Evolutionary conservation across 92 coral and sea anemone genomes (phyloP), one percentile per base, ranked within the genome.

Genomic region (Heteractis magnifica): DNA sequence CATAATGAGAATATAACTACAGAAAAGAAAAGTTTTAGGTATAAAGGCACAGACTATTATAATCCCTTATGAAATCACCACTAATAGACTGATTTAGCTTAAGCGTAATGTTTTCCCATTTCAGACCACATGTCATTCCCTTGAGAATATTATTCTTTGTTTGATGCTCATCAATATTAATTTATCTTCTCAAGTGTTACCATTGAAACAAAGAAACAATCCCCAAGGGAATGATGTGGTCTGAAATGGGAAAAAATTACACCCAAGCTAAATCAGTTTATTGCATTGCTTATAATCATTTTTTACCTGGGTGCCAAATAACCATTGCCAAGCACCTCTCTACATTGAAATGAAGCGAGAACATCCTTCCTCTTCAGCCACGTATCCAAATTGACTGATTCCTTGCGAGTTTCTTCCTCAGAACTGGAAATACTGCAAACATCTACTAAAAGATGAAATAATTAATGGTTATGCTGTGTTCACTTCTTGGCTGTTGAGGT

Each of bases 291-390:
- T 7, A 48, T 48, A 41, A 18, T n/a, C 16, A 8, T 26, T 72
- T 3, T n/a, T 56, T 90, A 96, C 99, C 99, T 94, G 74, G 91
- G 91, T 88, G 88, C 82, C 73, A 92, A 71, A 75, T 75, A 83
- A 6, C 96, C 94, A 79, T 88, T 91, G 4, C 87, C 65, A 10
- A 90, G 70, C 10, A 96, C 81, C 87, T 96, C 98, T 49, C 85
- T 83, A 85, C 94, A 94, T 71, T 85, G 80, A 83, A 89, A 94
- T 3, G 91, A 91, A 14, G 92, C 94, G 44, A 89, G 53, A 50
- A 92, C 92, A 79, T 96, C 99, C 87, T 96, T 96, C 77, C 99
- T 88, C 76, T 94, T 91, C 48, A 96, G 87, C 99, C 99, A 96
- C 16, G 99, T 96, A 75, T 94, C 91, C 49, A 92, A 88, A 83